Evolutionary conservation across 2,888 invertebrate genomes (phyloP), one percentile per base, ranked within the genome.

Genomic region (Erpobdella octoculata): DNA sequence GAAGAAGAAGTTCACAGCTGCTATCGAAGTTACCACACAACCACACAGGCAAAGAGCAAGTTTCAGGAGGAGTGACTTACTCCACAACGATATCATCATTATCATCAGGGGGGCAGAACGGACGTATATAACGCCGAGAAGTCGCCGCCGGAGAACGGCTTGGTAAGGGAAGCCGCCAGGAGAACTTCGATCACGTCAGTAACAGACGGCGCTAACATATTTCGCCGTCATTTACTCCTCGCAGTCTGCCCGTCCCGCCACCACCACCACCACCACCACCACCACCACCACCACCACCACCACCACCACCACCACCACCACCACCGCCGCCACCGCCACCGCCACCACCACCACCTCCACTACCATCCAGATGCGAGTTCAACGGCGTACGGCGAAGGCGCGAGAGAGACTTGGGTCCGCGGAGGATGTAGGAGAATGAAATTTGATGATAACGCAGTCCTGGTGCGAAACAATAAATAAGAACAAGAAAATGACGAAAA

Each of bases 401-500:
- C n/a, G n/a, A n/a, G n/a, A n/a, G n/a, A n/a, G n/a, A n/a, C n/a
- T n/a, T n/a, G n/a, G 53, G 53, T 53, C 28, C 53, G 28, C n/a
- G n/a, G 53, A 21, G 53, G 21, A 21, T 53, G 53, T 53, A 6
- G 53, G 21, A 21, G 53, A 53, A 21, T 53, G 53, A 53, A 53
- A 53, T 53, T 28, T 53, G 53, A 53, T 53, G 53, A 53, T 53
- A 53, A 53, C 53, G 53, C 53, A n/a, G 53, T 53, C 28, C 28
- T n/a, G 18, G 62, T 62, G 31, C 62, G 35, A 62, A 62, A 18
- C 62, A 35, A 62, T 62, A 62, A 62, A 62, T 62, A 62, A 33
- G 12, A 28, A 31, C 31, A 62, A 31, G 18, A 62, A 62, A 62
- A 6, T 62, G 28, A 31, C 62, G 46, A 41, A 41, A 41, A 41